Evolutionary conservation across 2,797 vertebrate genomes (phyloP).

Genomic region (Esox masquinongy): DNA sequence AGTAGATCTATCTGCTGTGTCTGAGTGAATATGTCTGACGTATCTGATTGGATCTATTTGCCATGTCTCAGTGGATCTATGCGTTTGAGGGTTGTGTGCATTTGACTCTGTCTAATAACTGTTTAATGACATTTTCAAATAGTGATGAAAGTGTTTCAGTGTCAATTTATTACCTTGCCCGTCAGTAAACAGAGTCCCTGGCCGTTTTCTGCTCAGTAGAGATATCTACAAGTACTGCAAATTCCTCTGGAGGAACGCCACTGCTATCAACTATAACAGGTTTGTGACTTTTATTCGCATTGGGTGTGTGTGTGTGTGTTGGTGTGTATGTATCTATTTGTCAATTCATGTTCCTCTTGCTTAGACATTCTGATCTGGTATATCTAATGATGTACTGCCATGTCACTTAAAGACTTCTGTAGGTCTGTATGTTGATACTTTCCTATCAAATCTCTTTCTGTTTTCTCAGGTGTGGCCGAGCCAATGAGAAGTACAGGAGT

Average conservation of each 20-base stretch:
- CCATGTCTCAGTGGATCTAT: not conserved
- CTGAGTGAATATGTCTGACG: not conserved
- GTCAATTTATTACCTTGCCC: not conserved
- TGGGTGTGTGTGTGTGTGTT: not conserved
- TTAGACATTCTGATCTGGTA: not conserved
- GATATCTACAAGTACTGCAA: constrained; percentile 81
- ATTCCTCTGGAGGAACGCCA: constrained; percentile 80
- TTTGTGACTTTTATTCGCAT: constrained; percentile 46
- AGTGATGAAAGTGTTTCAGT: not conserved
- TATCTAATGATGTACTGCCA: not conserved
- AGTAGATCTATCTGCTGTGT: not conserved
- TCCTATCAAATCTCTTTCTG: not conserved
- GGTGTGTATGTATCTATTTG: not conserved
- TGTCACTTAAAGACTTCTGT: not conserved
- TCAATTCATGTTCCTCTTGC: not conserved
- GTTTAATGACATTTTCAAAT: too few relatives aligned
- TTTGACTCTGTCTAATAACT: not conserved
- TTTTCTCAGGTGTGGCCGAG: constrained; percentile 75
- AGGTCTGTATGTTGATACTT: too few relatives aligned
- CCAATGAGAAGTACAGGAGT: constrained; percentile 71
- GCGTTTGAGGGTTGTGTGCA: not conserved
- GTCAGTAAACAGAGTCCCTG: constrained; percentile 66
- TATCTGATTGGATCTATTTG: not conserved
- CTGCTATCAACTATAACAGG: constrained; percentile 76
- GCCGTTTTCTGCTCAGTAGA: constrained; percentile 77